Percentiles rank a stretch among this genome's conserved stretches.
Conservation (phyloP, 2,888 invertebrate species). For the Macrosiphum euphorbiae region DNA sequence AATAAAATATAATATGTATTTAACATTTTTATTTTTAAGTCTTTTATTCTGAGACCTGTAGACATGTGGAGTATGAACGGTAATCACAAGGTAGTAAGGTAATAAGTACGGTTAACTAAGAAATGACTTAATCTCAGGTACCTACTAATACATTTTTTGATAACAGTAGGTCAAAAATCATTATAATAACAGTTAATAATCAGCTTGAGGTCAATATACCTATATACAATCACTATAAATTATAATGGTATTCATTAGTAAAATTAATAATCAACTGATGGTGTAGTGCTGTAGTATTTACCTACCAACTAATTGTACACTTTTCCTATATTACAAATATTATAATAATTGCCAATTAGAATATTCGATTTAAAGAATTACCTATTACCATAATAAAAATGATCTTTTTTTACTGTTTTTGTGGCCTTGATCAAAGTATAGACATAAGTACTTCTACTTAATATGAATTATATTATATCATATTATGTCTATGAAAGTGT, state of each 20-base stretch:
- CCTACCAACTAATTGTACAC: neutral
- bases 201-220: neutral
- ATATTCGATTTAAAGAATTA: too few relatives aligned
- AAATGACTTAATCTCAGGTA: neutral
- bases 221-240: neutral
- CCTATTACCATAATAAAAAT: neutral
- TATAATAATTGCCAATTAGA: neutral
- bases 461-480: too few relatives aligned
- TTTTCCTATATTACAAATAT: neutral
- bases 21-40: neutral
- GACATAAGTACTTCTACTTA: neutral
- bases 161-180: conserved; percentile 1
- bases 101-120: neutral
- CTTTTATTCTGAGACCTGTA: neutral
- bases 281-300: neutral
- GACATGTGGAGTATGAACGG: neutral
- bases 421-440: neutral
- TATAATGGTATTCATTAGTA: neutral
- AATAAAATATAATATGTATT: neutral
- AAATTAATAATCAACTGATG: neutral
- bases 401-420: neutral
- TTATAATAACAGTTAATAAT: neutral
- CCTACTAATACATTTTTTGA: neutral
- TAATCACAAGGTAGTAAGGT: neutral
- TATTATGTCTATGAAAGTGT: too few relatives aligned